phyloP scores from a whole-genome alignment of 2,888 invertebrate genomes.

The Acrobasis consociella region DNA sequence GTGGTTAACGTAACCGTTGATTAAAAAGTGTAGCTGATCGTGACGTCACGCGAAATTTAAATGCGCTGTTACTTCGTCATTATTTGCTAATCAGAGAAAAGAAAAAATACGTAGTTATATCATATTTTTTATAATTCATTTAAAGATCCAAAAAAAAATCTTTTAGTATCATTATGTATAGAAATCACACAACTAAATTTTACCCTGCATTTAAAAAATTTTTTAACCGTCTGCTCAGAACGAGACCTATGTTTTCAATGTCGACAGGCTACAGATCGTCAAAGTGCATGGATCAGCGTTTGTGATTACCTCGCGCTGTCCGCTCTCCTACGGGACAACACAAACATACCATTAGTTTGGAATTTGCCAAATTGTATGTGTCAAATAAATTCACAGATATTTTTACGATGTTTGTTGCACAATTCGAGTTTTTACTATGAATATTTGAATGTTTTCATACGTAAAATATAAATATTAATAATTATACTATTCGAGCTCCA shows the following conservation, averaged over 20 bases:
- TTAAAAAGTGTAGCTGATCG: too few species aligned
- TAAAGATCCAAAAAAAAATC: too few species aligned
- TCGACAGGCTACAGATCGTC: constrained; percentile 57
- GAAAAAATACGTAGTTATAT: too few species aligned
- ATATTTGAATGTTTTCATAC: too few species aligned
- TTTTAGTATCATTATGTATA: background rate
- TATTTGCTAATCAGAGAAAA: too few species aligned
- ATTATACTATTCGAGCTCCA: too few species aligned
- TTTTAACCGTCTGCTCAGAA: background rate
- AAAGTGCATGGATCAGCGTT: constrained; percentile 72
- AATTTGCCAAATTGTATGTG: background rate
- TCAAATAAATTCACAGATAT: constrained; percentile 1
- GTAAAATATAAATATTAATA: too few species aligned
- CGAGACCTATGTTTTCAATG: constrained; percentile 40
- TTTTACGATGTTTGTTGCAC: background rate
- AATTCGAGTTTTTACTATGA: too few species aligned
- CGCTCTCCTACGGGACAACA: constrained; percentile 86
- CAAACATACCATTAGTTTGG: constrained; percentile 68
- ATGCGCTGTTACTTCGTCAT: too few species aligned
- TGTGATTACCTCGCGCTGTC: constrained; percentile 86
- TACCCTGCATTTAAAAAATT: background rate
- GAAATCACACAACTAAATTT: background rate
- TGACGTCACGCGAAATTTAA: too few species aligned
- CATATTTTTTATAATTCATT: too few species aligned
- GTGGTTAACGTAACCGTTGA: too few species aligned